Percentiles rank a stretch among this genome's conserved stretches.
These are phyloP conservation scores for Lasius platythorax DNA, from an alignment of 2,888 invertebrate genomes.

Conservation along the genomic window DNA sequence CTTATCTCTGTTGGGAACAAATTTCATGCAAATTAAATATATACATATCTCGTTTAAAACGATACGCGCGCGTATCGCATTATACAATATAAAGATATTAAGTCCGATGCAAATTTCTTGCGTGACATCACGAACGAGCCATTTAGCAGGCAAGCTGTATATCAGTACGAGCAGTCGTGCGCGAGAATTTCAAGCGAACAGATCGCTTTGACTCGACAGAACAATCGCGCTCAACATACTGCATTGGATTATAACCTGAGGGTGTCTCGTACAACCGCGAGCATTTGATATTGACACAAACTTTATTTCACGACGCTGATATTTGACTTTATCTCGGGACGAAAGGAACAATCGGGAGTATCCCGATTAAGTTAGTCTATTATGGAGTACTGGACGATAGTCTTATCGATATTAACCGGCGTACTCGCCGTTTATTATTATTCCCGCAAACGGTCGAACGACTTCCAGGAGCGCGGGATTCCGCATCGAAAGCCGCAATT, in stretches of 20 bases:
- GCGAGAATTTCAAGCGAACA: conserved; percentile 12
- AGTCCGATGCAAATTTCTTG: not conserved
- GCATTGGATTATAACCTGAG: conserved; percentile 29
- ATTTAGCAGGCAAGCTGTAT: not conserved
- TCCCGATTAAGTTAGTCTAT: not conserved
- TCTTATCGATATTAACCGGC: conserved; percentile 35
- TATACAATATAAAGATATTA: not conserved
- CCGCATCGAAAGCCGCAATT: conserved; percentile 27
- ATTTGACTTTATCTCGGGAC: conserved; percentile 24
- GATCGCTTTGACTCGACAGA: conserved; percentile 19
- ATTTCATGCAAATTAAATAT: not conserved
- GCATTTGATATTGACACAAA: conserved; percentile 38
- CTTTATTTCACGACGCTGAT: conserved; percentile 13
- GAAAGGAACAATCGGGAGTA: conserved; percentile 24
- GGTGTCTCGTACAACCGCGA: conserved; percentile 7
- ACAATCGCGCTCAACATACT: conserved; percentile 30
- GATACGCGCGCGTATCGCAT: not conserved
- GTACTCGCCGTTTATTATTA: conserved; percentile 57
- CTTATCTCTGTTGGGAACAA: not conserved
- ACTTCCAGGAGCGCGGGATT: conserved; percentile 59
- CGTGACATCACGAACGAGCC: conserved; percentile 10
- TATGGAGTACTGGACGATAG: conserved; percentile 49
- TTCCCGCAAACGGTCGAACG: conserved; percentile 1
- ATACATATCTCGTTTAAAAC: not conserved
- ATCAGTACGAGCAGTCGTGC: conserved; percentile 14